Evolutionary conservation across 2,113 vertebrate genomes (phyloP), one percentile per base, ranked within the genome.

Genomic region (Erythrocercus mccallii): DNA sequence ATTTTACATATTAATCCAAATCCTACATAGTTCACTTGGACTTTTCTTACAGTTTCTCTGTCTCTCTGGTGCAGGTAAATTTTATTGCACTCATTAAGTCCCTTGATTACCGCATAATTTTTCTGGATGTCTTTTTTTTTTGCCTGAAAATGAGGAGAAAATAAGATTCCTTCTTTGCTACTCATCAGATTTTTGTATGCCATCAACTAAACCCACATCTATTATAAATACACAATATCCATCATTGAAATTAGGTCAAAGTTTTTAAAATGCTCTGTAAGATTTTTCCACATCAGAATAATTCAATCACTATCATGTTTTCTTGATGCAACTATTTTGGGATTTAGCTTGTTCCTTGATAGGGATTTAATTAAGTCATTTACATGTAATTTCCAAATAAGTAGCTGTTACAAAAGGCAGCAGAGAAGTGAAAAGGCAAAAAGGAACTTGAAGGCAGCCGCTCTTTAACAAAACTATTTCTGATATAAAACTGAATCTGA

Each of bases 301-400:
- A 95, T 95, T 91, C 83, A 78, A 78, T 82, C 95, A 66, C 68
- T 88, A 69, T 86, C 88, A 85, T 74, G 71, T 93, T 91, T 96
- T 80, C 82, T 86, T 64, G 70, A 81, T 72, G 80, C 70, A 68
- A 91, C 90, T 95, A 95, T 96, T 97, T 92, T 71, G 90, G 80
- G 95, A 96, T 72, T 74, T 42, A 45, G 31, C 76, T 95, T 96
- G 94, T 92, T 93, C 90, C 89, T 92, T 71, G 88, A 90, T 73
- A 86, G 71, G 94, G 88, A 89, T 83, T 91, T 97, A 97, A 97
- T 96, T 92, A 96, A 96, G 81, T 84, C n/a, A 97, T 93, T 96
- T 96, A 78, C 95, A 82, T 92, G 84, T 83, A 91, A 90, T 94
- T 96, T 86, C 94, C 69, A 82, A 92, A 87, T 62, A 80, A 28